Evolutionary conservation across 2,797 vertebrate species (phyloP).

Genomic region (Chrosomus eos): DNA sequence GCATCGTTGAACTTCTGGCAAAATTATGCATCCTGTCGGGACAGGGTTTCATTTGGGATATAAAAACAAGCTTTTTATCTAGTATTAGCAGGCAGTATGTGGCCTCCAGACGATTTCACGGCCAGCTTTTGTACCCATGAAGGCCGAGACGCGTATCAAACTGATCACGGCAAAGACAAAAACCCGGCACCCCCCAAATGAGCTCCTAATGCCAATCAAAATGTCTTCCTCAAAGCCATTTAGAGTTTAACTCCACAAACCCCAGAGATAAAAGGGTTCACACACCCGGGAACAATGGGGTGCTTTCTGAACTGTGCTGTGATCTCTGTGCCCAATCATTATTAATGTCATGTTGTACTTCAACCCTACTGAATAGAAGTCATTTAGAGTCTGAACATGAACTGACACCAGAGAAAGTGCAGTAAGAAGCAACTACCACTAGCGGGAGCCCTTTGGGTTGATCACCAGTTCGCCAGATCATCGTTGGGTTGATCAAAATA

Average conservation of each 20-base stretch:
- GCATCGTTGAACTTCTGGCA: constrained; percentile 40
- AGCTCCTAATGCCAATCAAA: constrained; percentile 58
- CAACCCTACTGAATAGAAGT: constrained; percentile 38
- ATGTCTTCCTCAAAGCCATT: constrained; percentile 3
- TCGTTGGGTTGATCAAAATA: no score
- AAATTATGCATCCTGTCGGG: constrained; percentile 26
- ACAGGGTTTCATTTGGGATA: constrained; percentile 43
- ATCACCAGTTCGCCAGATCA: no score
- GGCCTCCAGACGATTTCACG: constrained; percentile 54
- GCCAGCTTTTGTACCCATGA: constrained; percentile 35
- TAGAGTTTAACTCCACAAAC: constrained; percentile 11
- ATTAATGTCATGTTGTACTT: constrained; percentile 58
- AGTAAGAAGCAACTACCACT: constrained; percentile 20
- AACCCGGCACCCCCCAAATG: constrained; percentile 15
- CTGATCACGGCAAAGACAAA: constrained; percentile 46
- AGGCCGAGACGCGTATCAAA: constrained; percentile 49
- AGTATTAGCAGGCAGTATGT: constrained; percentile 33
- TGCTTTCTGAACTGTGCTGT: constrained; percentile 45
- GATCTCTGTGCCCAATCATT: constrained; percentile 42
- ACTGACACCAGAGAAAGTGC: neutral
- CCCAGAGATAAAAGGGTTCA: constrained; percentile 45
- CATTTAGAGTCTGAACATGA: constrained; percentile 20
- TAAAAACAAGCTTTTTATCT: constrained; percentile 46
- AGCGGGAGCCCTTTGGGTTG: neutral
- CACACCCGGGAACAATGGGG: constrained; percentile 44